Percentiles rank a stretch among this genome's conserved stretches.
Evolutionary conservation across 2,113 vertebrate species (phyloP).

Genomic region (Suricata suricatta): DNA sequence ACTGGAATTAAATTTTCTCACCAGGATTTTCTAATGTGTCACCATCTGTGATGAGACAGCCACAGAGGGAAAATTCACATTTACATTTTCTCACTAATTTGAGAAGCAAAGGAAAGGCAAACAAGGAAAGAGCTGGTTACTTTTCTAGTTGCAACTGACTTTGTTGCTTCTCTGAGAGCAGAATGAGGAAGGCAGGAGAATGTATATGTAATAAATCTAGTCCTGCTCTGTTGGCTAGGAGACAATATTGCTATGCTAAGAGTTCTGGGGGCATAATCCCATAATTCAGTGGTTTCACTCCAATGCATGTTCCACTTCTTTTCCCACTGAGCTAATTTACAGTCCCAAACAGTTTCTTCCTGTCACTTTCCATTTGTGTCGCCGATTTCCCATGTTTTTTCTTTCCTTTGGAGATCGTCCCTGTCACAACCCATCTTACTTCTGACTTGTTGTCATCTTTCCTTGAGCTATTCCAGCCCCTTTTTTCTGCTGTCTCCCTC

Average conservation of each 20-base stretch:
- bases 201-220: conserved; percentile 68
- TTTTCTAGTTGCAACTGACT: conserved; percentile 68
- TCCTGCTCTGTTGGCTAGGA: conserved; percentile 27
- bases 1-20: conserved; percentile 77
- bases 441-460: conserved; percentile 73
- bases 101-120: conserved; percentile 57
- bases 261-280: conserved; percentile 77
- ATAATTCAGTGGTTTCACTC: conserved; percentile 79
- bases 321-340: conserved; percentile 79
- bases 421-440: conserved; percentile 78
- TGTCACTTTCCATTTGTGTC: conserved; percentile 83
- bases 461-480: conserved; percentile 66
- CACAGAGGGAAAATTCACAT: conserved; percentile 65
- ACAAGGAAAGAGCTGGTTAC: conserved; percentile 41
- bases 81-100: conserved; percentile 77
- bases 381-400: conserved; percentile 46
- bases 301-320: conserved; percentile 63
- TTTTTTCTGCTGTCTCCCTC: conserved; percentile 54
- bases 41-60: conserved; percentile 41
- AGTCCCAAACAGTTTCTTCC: conserved; percentile 76
- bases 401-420: conserved; percentile 61
- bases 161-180: conserved; percentile 67
- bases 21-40: conserved; percentile 57
- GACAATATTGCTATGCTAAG: conserved; percentile 29
- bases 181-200: conserved; percentile 43